Evolutionary conservation across 2,888 invertebrate genomes (phyloP).

Genomic region (Sinohyriopsis cumingii): DNA sequence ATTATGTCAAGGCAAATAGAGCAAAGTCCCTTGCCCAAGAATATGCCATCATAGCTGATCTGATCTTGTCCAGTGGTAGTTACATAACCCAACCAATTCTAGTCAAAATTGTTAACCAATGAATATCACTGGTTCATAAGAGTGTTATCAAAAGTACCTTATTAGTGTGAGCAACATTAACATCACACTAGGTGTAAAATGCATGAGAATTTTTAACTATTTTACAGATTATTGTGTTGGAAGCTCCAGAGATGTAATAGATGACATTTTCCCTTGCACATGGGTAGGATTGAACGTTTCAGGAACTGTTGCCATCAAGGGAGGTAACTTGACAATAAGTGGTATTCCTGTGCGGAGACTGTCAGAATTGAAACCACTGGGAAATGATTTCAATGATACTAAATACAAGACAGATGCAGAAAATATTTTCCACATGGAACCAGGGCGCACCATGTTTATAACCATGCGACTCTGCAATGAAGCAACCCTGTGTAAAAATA

Average conservation of each 20-base stretch:
- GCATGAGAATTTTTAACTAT: neutral
- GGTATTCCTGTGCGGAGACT: constrained; percentile 19
- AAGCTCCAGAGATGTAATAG: constrained; percentile 15
- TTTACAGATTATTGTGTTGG: constrained; percentile 43
- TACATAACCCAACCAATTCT: no score
- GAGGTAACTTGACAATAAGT: constrained; percentile 27
- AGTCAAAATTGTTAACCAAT: no score
- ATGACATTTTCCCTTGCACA: constrained; percentile 41
- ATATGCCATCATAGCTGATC: no score
- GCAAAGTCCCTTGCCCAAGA: no score
- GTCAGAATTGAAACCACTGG: constrained; percentile 27
- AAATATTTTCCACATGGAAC: constrained; percentile 44
- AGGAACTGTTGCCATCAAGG: constrained; percentile 30
- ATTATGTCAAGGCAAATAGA: no score
- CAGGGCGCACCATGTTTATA: constrained; percentile 45
- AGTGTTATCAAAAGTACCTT: no score
- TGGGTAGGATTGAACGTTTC: constrained; percentile 37
- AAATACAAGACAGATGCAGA: constrained; percentile 3
- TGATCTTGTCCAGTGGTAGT: no score
- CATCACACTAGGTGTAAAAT: no score
- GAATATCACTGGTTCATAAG: no score
- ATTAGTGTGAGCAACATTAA: no score
- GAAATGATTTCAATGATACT: constrained; percentile 16
- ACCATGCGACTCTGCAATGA: constrained; percentile 43
- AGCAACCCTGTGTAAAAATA: constrained; percentile 36